These are phyloP conservation scores for Antheraea pernyi DNA, from an alignment of 1,140 invertebrate genomes.

Conservation along the genomic window DNA sequence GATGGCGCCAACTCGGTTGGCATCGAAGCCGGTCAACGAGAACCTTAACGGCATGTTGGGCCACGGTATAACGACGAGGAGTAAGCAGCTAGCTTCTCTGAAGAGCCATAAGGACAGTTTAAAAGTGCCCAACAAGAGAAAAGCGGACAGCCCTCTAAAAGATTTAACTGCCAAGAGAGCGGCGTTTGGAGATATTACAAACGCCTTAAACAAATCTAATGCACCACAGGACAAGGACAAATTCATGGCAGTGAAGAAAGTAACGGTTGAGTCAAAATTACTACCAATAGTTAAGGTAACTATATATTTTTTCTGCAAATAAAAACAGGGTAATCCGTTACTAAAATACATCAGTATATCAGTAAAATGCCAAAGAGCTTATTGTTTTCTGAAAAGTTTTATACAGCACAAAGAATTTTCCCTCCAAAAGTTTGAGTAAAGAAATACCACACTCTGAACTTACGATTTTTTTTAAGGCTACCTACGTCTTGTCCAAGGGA, in stretches of 20 bases:
- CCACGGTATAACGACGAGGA: constrained; percentile 69
- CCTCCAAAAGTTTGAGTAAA: constrained; percentile 43
- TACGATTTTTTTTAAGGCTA: too few species aligned
- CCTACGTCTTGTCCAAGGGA: too few species aligned
- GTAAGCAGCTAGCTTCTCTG: constrained; percentile 70
- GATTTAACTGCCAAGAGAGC: constrained; percentile 82
- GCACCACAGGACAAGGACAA: constrained; percentile 61
- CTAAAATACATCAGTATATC: not conserved
- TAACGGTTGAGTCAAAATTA: constrained; percentile 76
- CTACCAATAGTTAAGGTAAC: constrained; percentile 75
- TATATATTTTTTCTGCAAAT: not conserved
- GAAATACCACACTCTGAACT: too few species aligned
- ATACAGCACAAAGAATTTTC: constrained; percentile 55
- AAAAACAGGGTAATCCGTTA: not conserved
- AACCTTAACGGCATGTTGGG: constrained; percentile 64
- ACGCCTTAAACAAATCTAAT: constrained; percentile 78
- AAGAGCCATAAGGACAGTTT: constrained; percentile 63
- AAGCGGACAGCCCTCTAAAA: constrained; percentile 81
- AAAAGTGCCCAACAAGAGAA: constrained; percentile 74
- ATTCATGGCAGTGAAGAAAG: constrained; percentile 70
- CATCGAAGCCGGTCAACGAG: constrained; percentile 70
- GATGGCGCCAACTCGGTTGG: constrained; percentile 82
- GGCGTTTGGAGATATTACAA: constrained; percentile 89
- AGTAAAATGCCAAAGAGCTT: not conserved
- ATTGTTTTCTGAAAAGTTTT: not conserved